A percentile compares a stretch with the other conserved stretches of the same genome.
Conservation (phyloP, 2,888 invertebrate species). For the Emesis castigata region DNA sequence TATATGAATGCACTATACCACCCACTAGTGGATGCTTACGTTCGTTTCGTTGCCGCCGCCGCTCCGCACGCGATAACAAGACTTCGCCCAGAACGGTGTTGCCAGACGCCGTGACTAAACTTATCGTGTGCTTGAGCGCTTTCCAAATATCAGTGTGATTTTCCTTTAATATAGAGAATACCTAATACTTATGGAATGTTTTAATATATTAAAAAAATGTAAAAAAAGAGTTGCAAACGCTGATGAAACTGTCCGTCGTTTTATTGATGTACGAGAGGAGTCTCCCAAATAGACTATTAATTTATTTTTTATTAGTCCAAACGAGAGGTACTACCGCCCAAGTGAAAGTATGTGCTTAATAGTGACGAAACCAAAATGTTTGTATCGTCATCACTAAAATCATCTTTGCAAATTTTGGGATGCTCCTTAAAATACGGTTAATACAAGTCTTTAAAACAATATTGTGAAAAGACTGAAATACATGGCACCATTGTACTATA, state of each 20-base stretch:
- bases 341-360: constrained; percentile 1
- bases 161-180: constrained; percentile 79
- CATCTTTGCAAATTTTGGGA: not conserved
- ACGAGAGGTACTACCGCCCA: constrained; percentile 3
- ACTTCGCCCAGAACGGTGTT: not conserved
- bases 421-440: not conserved
- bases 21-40: constrained; percentile 83
- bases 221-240: constrained; percentile 68
- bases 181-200: constrained; percentile 84
- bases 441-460: not conserved
- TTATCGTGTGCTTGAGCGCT: constrained; percentile 68
- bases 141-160: constrained; percentile 86
- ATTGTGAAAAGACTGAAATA: not conserved
- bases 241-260: constrained; percentile 61
- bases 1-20: constrained; percentile 81
- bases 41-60: constrained; percentile 80
- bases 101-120: constrained; percentile 2
- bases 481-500: not conserved
- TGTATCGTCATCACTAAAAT: not conserved
- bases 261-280: constrained; percentile 70
- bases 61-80: not conserved
- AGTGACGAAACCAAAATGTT: not conserved
- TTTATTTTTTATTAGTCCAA: constrained; percentile 18
- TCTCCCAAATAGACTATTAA: constrained; percentile 46
- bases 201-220: constrained; percentile 76